Base-by-base conservation (phyloP, 1,140 invertebrate species). In the Diachasma alloeum region DNA sequence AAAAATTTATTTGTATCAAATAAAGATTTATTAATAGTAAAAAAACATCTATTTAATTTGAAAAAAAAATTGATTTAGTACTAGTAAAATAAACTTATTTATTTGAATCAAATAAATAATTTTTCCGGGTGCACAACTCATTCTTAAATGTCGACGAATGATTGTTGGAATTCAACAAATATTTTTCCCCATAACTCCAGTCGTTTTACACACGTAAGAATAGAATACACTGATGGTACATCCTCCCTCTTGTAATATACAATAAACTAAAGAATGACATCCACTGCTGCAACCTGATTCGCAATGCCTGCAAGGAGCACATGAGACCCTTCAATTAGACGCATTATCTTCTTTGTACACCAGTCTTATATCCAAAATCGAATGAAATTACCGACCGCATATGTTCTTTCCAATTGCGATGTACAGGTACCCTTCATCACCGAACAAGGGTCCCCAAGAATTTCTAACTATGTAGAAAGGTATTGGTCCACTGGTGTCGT, bases 401-500 rank as follows among this genome's bases (percentile, higher is more conserved):
- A 95, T 87, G 89, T 97, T 97, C 26, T 85, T 90, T 4, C 95
- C 95, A 63, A 95, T 92, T 9, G 93, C 95, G 42, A 97, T 90
- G 74, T 96, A 92, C 0, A 97, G 80, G 83, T 97, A 97, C 0
- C 96, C 96, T 59, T 92, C 87, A 80, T 93, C 89, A 0, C 96
- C 96, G 83, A 95, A 97, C 6, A 91, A 88, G 13, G 88, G 80
- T 0, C 96, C 96, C 96, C 96, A 97, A 0, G 95, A 96, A 89
- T 97, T 97, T 80, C 94, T 92, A 0, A 95, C 93, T 59, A 97
- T 96, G 82, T 96, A 97, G 88, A 94, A 93, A 0, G 96, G 96
- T 46, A 95, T 92, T 17, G 91, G 87, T 73, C 91, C 93, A 24
- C 92, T 92, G 19, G 93, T 84, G 84, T 97, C 94, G 85, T 97